A percentile compares a stretch with the other conserved stretches of the same genome.
These are phyloP conservation scores for Zaprionus obscuricornis DNA, from an alignment of 2,888 invertebrate genomes.

Conservation along the genomic window DNA sequence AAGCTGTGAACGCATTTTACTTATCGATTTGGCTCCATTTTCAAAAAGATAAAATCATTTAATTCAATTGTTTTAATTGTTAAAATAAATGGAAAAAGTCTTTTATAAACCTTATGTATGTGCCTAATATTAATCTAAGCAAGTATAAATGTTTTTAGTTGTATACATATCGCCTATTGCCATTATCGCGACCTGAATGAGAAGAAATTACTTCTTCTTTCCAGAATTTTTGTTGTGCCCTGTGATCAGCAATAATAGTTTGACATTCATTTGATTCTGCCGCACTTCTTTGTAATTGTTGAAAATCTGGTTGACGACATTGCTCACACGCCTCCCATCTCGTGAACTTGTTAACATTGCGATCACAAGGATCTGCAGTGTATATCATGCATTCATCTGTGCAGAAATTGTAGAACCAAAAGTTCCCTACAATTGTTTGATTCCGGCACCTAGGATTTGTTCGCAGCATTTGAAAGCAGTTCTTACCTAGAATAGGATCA, in stretches of 20 bases:
- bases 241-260: slow-evolving; percentile 18
- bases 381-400: slow-evolving; percentile 75
- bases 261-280: slow-evolving; percentile 43
- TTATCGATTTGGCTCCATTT: slow-evolving; percentile 9
- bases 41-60: slow-evolving; percentile 1
- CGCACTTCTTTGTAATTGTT: slow-evolving; percentile 33
- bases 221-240: slow-evolving; percentile 23
- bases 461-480: slow-evolving; percentile 66
- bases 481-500: slow-evolving; percentile 29
- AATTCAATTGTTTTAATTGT: neutral
- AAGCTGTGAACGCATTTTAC: too few species aligned
- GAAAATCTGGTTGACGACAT: slow-evolving; percentile 53
- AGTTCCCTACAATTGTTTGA: slow-evolving; percentile 81
- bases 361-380: slow-evolving; percentile 72
- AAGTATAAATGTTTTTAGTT: too few species aligned
- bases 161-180: too few species aligned
- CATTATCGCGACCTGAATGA: slow-evolving; percentile 12
- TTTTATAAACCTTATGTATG: slow-evolving; percentile 10
- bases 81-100: neutral
- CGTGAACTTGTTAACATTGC: slow-evolving; percentile 71
- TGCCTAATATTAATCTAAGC: slow-evolving; percentile 17
- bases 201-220: slow-evolving; percentile 21
- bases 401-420: slow-evolving; percentile 79
- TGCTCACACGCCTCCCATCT: slow-evolving; percentile 67
- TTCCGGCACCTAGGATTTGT: slow-evolving; percentile 49